Percentiles rank a stretch among this genome's conserved stretches.
phyloP scores from a whole-genome alignment of 2,797 vertebrate species.

The Sciaenops ocellatus region DNA sequence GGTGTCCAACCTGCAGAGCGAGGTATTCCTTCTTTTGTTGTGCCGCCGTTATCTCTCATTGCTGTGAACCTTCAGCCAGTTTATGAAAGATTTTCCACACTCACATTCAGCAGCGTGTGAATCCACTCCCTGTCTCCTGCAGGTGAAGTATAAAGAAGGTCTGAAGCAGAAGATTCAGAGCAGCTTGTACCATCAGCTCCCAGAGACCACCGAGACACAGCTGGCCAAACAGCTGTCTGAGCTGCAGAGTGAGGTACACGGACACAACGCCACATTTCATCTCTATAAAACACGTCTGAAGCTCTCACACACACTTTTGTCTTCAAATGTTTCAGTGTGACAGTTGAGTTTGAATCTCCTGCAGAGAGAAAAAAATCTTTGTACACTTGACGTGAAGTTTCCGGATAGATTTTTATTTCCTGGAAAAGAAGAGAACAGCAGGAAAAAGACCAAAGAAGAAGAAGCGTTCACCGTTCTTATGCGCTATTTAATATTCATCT shows the following conservation, averaged over 20 bases:
- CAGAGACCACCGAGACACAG: constrained; percentile 78
- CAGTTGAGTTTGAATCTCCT: not conserved
- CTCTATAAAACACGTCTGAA: not conserved
- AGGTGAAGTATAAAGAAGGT: constrained; percentile 92
- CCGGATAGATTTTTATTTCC: no score
- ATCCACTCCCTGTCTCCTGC: constrained; percentile 17
- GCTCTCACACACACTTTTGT: not conserved
- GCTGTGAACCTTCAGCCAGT: no score
- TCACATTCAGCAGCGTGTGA: no score
- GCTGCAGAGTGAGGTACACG: constrained; percentile 70
- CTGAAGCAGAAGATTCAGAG: constrained; percentile 76
- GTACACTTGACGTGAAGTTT: not conserved
- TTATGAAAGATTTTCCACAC: no score
- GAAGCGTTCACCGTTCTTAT: not conserved
- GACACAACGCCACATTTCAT: not conserved
- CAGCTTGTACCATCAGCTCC: constrained; percentile 76
- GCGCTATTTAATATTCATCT: not conserved
- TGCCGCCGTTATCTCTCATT: no score
- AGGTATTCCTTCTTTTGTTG: constrained; percentile 61
- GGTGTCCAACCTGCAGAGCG: constrained; percentile 68
- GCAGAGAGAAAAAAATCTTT: not conserved
- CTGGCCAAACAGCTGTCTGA: constrained; percentile 74
- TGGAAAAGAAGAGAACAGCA: not conserved
- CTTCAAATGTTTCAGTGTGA: not conserved
- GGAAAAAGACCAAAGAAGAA: not conserved